Evolutionary conservation across 2,797 vertebrate genomes (phyloP).

Genomic region (Gobio occitaniae): DNA sequence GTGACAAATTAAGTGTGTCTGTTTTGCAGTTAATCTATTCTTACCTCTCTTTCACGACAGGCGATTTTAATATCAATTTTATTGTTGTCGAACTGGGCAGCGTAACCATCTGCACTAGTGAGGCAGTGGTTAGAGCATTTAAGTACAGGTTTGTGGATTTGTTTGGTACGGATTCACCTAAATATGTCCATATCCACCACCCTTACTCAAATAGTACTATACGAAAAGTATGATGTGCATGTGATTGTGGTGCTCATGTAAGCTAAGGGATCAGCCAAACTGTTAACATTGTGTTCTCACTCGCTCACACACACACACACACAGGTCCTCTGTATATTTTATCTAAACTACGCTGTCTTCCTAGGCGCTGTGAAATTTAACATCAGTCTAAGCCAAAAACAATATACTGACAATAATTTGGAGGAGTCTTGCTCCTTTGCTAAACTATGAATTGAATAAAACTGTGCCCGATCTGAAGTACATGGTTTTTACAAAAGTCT

Average conservation of each 20-base stretch:
- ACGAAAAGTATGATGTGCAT: constrained; percentile 27
- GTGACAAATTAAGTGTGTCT: constrained; percentile 28
- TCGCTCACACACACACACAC: constrained; percentile 37
- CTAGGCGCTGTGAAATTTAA: background rate
- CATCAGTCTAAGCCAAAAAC: background rate
- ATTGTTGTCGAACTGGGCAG: constrained; percentile 28
- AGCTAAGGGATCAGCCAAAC: constrained; percentile 18
- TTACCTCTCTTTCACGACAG: constrained; percentile 39
- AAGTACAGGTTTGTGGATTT: constrained; percentile 48
- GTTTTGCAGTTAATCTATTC: constrained; percentile 42
- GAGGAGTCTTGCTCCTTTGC: background rate
- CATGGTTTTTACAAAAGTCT: constrained; percentile 41
- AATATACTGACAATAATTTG: background rate
- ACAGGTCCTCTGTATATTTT: constrained; percentile 52
- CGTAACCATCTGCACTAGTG: constrained; percentile 35
- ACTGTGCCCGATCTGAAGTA: constrained; percentile 20
- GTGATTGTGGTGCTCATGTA: constrained; percentile 36
- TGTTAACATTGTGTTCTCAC: constrained; percentile 36
- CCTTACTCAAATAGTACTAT: constrained; percentile 35
- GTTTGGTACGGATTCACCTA: constrained; percentile 21
- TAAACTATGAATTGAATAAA: constrained; percentile 16
- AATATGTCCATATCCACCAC: constrained; percentile 50
- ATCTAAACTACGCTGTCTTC: background rate
- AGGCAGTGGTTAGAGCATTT: constrained; percentile 28
- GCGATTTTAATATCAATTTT: constrained; percentile 34